Evolutionary conservation across 2,797 vertebrate species (phyloP), one percentile per base, ranked within the genome.

Genomic region (Rhinatrema bivittatum): DNA sequence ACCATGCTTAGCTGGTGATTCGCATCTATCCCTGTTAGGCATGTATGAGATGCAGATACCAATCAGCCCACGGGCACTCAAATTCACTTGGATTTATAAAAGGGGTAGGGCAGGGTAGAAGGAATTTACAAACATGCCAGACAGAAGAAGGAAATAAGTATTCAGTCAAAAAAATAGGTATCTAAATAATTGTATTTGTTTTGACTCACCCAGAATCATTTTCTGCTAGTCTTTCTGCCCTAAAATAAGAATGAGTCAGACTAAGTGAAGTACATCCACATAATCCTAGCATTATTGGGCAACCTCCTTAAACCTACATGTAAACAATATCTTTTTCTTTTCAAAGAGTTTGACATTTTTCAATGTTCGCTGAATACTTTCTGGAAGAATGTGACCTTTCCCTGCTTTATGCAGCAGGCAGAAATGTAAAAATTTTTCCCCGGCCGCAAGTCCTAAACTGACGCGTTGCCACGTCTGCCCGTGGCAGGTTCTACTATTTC

Each of bases 401-500:
- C 13, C 18, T 18, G 25, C 10, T 18, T 5, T 3, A 29, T 3
- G 15, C 4, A 14, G 4, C 25, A 40, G n/a, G 53, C 4, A 1
- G 0, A 2, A 5, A 24, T 29, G 5, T 3, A 19, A 46, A 53
- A 39, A 19, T 0, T 10, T 34, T 50, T 48, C 10, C 7, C 9
- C 3, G 23, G 42, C 1, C 0, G 4, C 24, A 34, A 12, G 41
- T 7, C 7, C 7, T n/a, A 5, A 14, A 5, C 10, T 17, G 39
- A 34, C n/a, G 36, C 9, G 13, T 1, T 16, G 3, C 14, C 26
- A 43, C 6, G 7, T 5, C 25, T 7, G 5, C 9, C n/a, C 25
- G n/a, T n/a, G 34, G 22, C 38, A 55, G 40, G 32, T 41, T n/a
- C n/a, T 13, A 9, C 14, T n/a, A n/a, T n/a, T n/a, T n/a, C 34